phyloP scores from a whole-genome alignment of 2,113 vertebrate genomes.

The Scytalopus superciliaris region DNA sequence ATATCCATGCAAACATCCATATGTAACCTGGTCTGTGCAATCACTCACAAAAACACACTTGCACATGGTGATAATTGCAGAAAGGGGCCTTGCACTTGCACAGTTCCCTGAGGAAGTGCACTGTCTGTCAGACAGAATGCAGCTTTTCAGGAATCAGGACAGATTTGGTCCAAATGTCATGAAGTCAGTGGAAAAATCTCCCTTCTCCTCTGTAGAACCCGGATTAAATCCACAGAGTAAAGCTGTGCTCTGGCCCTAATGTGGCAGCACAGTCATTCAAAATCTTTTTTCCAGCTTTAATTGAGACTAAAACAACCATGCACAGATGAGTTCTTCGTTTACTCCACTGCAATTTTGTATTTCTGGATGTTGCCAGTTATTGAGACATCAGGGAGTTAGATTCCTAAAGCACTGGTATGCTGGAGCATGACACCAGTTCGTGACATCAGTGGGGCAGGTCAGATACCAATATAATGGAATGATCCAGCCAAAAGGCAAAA shows the following conservation, averaged over 20 bases:
- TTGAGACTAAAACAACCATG: not conserved
- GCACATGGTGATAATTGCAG: not conserved
- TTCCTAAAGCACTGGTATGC: not conserved
- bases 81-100: not conserved
- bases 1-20: not conserved
- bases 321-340: not conserved
- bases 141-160: not conserved
- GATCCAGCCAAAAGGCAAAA: not conserved
- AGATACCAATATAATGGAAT: not conserved
- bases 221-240: not conserved
- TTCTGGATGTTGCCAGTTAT: not conserved
- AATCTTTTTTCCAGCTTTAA: not conserved
- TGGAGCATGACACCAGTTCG: not conserved
- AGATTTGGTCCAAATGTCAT: not conserved
- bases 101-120: not conserved
- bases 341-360: not conserved
- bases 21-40: not conserved
- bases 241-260: not conserved
- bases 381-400: not conserved
- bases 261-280: not conserved
- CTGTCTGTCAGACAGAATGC: not conserved
- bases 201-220: not conserved
- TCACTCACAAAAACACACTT: not conserved
- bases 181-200: not conserved
- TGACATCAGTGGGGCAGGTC: not conserved